Base-by-base conservation (phyloP, 23 tunicate species). In the Clavelina lepadiformis region DNA sequence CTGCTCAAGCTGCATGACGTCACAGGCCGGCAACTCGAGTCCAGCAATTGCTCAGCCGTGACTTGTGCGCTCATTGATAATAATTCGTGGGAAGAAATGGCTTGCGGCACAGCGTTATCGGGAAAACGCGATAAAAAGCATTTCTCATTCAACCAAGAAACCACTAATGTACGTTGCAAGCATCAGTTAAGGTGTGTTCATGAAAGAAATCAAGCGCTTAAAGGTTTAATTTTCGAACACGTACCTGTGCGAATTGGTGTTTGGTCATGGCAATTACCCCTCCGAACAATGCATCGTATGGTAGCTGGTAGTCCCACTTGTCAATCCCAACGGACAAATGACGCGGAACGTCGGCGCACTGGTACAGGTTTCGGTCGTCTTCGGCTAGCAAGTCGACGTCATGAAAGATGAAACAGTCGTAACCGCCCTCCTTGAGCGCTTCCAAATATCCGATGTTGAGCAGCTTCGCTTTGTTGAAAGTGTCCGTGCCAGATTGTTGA, bases 301-400 rank as follows among this genome's bases (percentile, higher is more conserved):
- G 89, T 8, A 85, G 63, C 51, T 77, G 82, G 33, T 85, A 85
- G 35, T 68, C 79, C 79, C 82, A 85, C 54, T 85, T 85, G 56
- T 85, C 84, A 38, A 85, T 85, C 11, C 83, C 84, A 20, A 72
- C 94, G 31, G 94, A 86, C 1, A 86, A 64, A 57, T 86, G 95
- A 4, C 95, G 73, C 2, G 95, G 95, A 3, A 66, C 86, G 50
- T 86, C 80, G 11, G 79, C 71, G 50, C 95, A 86, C 22, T 75
- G 78, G 64, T 86, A 86, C 68, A 86, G 64, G 31, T 76, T 71
- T 38, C 86, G 71, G 49, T 86, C 81, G 55, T 79, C 86, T 34
- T 91, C 98, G 13, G 86, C 88, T 27, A 91, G 67, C 31, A 91
- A 75, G 45, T 91, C 98, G 31, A 91, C 98, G 61, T 91, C 98